Base-by-base conservation (phyloP, 2,888 invertebrate genomes). In the Arctia plantaginis region DNA sequence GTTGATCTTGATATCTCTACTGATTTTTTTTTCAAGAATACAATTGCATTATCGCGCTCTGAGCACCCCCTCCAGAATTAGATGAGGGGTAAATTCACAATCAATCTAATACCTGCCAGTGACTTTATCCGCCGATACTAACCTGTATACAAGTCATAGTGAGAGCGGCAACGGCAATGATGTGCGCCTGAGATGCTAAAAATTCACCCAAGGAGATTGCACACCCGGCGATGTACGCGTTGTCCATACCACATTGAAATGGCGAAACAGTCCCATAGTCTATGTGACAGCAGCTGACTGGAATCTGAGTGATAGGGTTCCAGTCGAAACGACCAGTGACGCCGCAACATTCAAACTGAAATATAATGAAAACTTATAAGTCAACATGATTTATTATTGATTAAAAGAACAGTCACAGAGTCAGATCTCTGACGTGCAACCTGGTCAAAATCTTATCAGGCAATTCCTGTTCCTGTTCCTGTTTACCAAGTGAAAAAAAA, bases 321-420 rank as follows among this genome's bases (percentile, higher is more conserved):
- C 97, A 98, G 85, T 98, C 97, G 0, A 83, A 84, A 6, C 92
- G 94, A 35, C 92, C 94, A 0, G 83, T 76, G 0, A 96, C 95
- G 6, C 98, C 98, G 86, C 98, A 98, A 90, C 98, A 98, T 51
- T 94, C 71, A 80, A 97, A 97, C 97, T 97, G n/a, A 82, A 84
- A 59, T 6, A 15, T 27, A 18, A 27, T 27, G 1, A 67, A 55
- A 12, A 27, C n/a, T 55, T 55, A 12, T 55, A 55, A 8, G 23
- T 23, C 23, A 51, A 23, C 1, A 51, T n/a, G n/a, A n/a, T n/a
- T n/a, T n/a, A n/a, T n/a, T n/a, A n/a, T n/a, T n/a, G n/a, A 20
- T 10, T 51, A 44, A 51, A 51, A 51, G 23, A 23, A 51, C 51
- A 51, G 51, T 20, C 23, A 51, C 20, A 23, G 23, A 51, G 0